Base-by-base conservation (phyloP, 2,113 vertebrate genomes). In the Trematocara marginatum region DNA sequence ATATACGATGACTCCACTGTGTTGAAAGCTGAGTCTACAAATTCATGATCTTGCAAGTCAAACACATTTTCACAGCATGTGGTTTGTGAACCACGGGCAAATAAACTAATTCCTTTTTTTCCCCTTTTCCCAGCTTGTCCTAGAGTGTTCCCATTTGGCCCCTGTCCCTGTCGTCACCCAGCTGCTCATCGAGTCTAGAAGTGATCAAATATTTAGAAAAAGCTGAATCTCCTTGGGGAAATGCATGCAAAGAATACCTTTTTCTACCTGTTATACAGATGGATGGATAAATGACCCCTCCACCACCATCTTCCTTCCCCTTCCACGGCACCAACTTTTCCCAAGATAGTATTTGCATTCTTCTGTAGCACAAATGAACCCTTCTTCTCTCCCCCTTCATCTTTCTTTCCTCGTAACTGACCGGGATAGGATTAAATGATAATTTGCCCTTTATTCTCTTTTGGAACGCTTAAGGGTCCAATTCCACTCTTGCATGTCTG, bases 401-500 rank as follows among this genome's bases (percentile, higher is more conserved):
- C 31, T 64, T 80, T 80, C 85, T 86, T 57, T 91, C 79, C 81
- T 89, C 53, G 13, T 86, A 81, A 80, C 89, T 92, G 93, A 92
- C 93, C 86, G 51, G 88, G 71, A 61, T 79, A 80, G 94, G 93
- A 94, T 94, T 93, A 92, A 94, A 94, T 94, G 88, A 94, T 95
- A 94, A 95, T 93, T 95, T 76, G 9, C 47, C 84, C 89, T 92
- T 95, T 94, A 94, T 94, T 96, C 93, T 91, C 87, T 88, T 93
- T 88, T 91, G 92, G 87, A 90, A 92, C 79, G 86, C 91, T 92
- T 85, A 92, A 95, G 91, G 92, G 84, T 71, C 92, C 82, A 90
- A 86, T 90, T 95, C 91, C 95, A 94, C 91, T 94, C 90, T 91
- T 93, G 94, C 95, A 95, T 96, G 93, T 94, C 95, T 92, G 90